Conservation (phyloP, 2,113 vertebrate genomes). For the Holacanthus passer region DNA sequence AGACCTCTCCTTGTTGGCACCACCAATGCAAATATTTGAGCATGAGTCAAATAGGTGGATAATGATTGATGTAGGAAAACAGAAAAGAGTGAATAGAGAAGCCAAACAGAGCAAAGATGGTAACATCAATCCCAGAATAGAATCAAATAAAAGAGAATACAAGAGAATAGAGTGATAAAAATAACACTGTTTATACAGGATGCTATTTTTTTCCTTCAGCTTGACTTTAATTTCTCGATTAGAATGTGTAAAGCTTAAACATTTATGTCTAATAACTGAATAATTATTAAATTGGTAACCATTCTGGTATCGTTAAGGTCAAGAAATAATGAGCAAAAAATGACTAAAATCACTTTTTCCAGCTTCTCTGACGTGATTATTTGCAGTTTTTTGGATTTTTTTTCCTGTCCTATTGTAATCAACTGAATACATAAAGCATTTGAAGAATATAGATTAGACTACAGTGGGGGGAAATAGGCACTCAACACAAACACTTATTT, state of each 20-base stretch:
- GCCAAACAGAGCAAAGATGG: constrained; percentile 7
- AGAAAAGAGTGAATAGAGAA: constrained; percentile 27
- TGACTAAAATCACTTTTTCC: no score
- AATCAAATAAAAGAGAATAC: not conserved
- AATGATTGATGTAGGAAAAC: constrained; percentile 41
- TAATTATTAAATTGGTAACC: not conserved
- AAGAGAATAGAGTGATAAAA: not conserved
- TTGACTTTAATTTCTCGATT: not conserved
- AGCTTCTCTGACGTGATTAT: no score
- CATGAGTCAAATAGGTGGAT: constrained; percentile 53
- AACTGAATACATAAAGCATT: no score
- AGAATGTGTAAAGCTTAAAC: not conserved
- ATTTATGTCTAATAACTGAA: not conserved
- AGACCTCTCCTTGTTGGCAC: constrained; percentile 36
- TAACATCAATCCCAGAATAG: not conserved
- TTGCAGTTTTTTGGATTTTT: no score
- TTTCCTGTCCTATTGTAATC: no score
- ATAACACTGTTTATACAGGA: not conserved
- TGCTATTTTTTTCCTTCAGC: not conserved
- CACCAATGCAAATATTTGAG: constrained; percentile 84
- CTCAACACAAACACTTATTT: no score
- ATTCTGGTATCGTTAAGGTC: not conserved
- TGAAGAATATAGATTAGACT: no score
- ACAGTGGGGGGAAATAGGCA: no score
- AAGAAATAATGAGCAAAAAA: no score